These are phyloP conservation scores for Microtus richardsoni DNA, from an alignment of 2,113 vertebrate species.

Conservation along the genomic window DNA sequence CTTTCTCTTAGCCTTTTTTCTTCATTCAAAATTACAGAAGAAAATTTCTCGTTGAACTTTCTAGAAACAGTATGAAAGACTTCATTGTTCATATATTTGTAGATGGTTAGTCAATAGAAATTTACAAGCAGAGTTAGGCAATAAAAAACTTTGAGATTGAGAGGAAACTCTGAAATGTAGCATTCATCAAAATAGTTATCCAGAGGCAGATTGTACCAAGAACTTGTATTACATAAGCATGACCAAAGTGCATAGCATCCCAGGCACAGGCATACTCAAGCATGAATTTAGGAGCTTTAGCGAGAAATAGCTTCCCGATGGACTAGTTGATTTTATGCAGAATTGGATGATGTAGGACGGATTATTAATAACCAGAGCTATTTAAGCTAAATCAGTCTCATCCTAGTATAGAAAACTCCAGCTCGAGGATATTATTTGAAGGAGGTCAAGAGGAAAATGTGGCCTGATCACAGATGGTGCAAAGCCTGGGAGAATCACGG, in stretches of 20 bases:
- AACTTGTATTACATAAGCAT: neutral
- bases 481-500: conserved; percentile 63
- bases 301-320: conserved; percentile 53
- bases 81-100: neutral
- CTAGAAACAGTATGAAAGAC: neutral
- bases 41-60: neutral
- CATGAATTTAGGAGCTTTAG: conserved; percentile 34
- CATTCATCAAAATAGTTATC: conserved; percentile 1
- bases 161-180: neutral
- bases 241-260: conserved; percentile 49
- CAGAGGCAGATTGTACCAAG: conserved; percentile 12
- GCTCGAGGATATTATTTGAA: conserved; percentile 61
- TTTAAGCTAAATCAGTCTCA: conserved; percentile 61
- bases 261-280: conserved; percentile 25
- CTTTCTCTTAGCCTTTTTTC: neutral
- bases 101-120: neutral
- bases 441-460: conserved; percentile 71
- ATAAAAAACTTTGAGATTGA: neutral
- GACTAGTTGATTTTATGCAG: conserved; percentile 52
- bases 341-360: conserved; percentile 53
- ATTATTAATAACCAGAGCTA: conserved; percentile 67
- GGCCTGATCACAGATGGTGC: conserved; percentile 63
- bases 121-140: neutral
- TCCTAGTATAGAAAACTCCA: neutral
- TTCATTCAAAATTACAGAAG: neutral